Base-by-base conservation (phyloP, 2,797 vertebrate genomes). In the Sebastes glaucus region DNA sequence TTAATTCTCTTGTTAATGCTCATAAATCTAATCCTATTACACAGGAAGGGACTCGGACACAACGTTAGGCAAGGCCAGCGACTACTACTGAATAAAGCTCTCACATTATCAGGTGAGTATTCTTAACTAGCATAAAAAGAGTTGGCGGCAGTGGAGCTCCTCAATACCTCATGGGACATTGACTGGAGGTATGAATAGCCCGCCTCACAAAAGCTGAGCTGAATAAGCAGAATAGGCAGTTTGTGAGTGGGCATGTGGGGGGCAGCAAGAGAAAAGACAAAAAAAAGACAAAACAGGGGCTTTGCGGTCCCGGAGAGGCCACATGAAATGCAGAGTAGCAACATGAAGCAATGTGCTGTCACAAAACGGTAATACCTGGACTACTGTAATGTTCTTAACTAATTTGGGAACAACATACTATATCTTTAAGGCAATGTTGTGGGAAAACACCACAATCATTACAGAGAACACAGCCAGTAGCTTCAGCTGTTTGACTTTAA, bases 181-280 rank as follows among this genome's bases (percentile, higher is more conserved):
- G 87, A 87, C 72, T 65, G 74, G 82, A 70, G 75, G 88, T 77
- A 82, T 94, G 92, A 94, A 94, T 87, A 85, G 92, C 59, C 71
- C 38, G 72, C 70, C 70, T 62, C 80, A 93, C 91, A 93, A 94
- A 92, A 84, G 88, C 85, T 33, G 83, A 83, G 93, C 83, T 92
- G 89, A 94, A 93, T 88, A 90, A 88, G 93, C 92, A 92, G 89
- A 93, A 90, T 82, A 77, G 88, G 86, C 78, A 78, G 91, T 89
- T 89, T 89, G 83, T 42, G 78, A 79, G 86, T 82, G 84, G 76
- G 85, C 60, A 77, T 90, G 92, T 74, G 77, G 84, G 88, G 80
- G 86, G 78, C 88, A 92, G 76, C 32, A 22, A 71, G 59, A 88
- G 82, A 77, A 89, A 81, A 73, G 75, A 87, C 74, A 46, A 87